Evolutionary conservation across 2,797 vertebrate species (phyloP), one percentile per base, ranked within the genome.

Genomic region (Triplophysa bombifrons): DNA sequence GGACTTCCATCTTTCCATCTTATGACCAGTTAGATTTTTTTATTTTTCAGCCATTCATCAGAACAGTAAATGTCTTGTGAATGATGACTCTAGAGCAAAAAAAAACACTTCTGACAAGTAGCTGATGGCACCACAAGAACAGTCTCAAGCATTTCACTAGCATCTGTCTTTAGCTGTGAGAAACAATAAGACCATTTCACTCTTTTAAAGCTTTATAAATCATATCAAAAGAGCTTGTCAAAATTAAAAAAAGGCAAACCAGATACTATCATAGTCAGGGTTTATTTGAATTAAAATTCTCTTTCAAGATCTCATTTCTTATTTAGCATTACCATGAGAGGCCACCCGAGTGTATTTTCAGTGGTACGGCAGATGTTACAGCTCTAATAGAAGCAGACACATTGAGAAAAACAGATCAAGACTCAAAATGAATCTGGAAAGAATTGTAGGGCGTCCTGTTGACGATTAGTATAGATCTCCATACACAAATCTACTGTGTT

Each of bases 401-500:
- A 67, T 12, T 56, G 20, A 65, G 14, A 10, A 41, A 2, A 41
- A 41, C 9, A 41, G 41, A 41, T 2, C 41, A 41, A 41, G 41
- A 41, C 41, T 41, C 13, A 14, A 11, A 0, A 12, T 14, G 46
- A 48, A 3, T 48, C 14, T 48, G 13, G 3, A 14, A 13, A 10
- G 41, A 10, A 41, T 41, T 41, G 9, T 2, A 22, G 9, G 2
- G 41, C 9, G 46, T 48, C 46, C 46, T 7, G 16, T 2, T 22
- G 38, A 68, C 44, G 27, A 38, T 70, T 25, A 56, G 48, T 25
- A 30, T 30, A 50, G 65, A 41, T 60, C 14, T 55, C 20, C 14
- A 12, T 44, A 13, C 50, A 58, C 51, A 67, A 66, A 22, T 19
- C 19, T 50, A 55, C 14, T 44, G 20, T 82, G 66, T 74, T 19